Evolutionary conservation across 92 coral and sea anemone genomes (phyloP).

Genomic region (Zoanthus sociatus): DNA sequence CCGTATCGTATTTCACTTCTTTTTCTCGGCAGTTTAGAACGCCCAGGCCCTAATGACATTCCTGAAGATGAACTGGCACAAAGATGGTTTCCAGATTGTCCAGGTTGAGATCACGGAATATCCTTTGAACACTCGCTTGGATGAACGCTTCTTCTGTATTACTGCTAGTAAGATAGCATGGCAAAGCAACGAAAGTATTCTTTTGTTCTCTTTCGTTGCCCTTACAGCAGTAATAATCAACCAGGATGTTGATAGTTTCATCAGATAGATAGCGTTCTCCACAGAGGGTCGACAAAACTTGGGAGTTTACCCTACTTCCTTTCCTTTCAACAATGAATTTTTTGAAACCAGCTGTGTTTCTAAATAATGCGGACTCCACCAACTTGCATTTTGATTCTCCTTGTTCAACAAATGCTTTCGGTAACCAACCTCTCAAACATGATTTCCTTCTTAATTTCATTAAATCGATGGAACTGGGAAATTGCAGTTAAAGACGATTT

Average conservation of each 20-base stretch:
- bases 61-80: slow-evolving; percentile 49
- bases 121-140: neutral
- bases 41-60: slow-evolving; percentile 59
- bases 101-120: too few relatives aligned
- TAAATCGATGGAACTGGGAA: too few relatives aligned
- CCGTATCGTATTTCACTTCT: slow-evolving; percentile 56
- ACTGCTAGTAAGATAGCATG: neutral
- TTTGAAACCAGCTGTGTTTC: slow-evolving; percentile 5
- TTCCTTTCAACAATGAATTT: slow-evolving; percentile 17
- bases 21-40: slow-evolving; percentile 6
- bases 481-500: neutral
- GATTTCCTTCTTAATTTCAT: neutral
- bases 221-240: slow-evolving; percentile 36
- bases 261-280: slow-evolving; percentile 52
- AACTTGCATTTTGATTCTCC: neutral
- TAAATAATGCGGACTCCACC: slow-evolving; percentile 30
- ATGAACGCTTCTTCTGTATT: neutral
- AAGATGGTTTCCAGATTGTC: neutral
- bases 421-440: slow-evolving; percentile 51
- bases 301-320: slow-evolving; percentile 28
- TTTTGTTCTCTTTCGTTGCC: slow-evolving; percentile 14
- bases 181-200: neutral
- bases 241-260: slow-evolving; percentile 52
- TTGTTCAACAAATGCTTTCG: neutral
- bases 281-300: slow-evolving; percentile 51